phyloP scores from a whole-genome alignment of 2,797 vertebrate genomes.

The Miichthys miiuy region DNA sequence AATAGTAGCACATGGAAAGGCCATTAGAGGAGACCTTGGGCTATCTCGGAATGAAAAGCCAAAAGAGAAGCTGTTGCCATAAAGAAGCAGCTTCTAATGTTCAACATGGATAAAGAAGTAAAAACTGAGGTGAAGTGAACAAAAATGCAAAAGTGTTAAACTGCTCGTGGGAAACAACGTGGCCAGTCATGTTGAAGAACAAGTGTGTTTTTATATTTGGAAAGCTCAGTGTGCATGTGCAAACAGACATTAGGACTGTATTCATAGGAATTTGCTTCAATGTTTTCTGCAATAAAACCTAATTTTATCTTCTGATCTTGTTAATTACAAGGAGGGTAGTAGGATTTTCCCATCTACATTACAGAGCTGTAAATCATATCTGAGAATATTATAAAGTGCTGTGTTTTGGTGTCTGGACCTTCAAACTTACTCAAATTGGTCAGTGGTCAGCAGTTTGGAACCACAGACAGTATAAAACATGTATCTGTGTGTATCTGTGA shows the following conservation, averaged over 20 bases:
- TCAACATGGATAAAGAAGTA: not conserved
- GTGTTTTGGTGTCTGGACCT: not conserved
- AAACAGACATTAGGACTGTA: not conserved
- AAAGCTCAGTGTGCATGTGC: not conserved
- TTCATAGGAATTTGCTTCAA: not conserved
- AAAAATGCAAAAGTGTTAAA: not conserved
- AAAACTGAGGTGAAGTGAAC: not conserved
- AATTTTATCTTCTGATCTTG: too few species aligned
- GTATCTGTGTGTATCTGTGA: too few species aligned
- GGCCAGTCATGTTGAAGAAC: not conserved
- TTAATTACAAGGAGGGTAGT: too few species aligned
- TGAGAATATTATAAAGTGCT: not conserved
- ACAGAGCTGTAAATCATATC: not conserved
- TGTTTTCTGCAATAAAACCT: not conserved
- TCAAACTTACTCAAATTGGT: not conserved
- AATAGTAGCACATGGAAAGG: conserved; percentile 20
- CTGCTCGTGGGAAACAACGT: not conserved
- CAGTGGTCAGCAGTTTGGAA: not conserved
- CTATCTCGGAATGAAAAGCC: conserved; percentile 22
- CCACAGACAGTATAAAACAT: too few species aligned
- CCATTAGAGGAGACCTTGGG: conserved; percentile 41
- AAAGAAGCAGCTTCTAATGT: conserved; percentile 2
- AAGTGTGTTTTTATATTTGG: not conserved
- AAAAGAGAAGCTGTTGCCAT: not conserved
- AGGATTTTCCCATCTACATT: too few species aligned